Percentiles rank a stretch among this genome's conserved stretches.
phyloP scores from a whole-genome alignment of 2,797 vertebrate species.

The Ctenopoma multispine region DNA sequence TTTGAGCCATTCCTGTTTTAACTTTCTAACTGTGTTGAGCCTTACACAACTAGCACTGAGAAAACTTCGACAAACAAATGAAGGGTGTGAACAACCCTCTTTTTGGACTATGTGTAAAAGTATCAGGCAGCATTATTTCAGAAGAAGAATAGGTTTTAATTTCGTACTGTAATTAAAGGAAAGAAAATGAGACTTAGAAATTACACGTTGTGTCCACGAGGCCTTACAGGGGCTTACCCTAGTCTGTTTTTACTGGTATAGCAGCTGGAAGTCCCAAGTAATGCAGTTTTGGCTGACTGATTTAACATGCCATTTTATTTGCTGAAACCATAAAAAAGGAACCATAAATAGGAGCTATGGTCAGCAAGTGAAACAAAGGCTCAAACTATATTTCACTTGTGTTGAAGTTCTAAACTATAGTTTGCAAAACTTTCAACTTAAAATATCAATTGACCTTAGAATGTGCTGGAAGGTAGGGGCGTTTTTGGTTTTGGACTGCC shows the following conservation, averaged over 20 bases:
- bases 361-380: conserved; percentile 39
- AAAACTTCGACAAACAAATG: not conserved
- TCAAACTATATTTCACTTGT: conserved; percentile 36
- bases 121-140: not conserved
- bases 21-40: not conserved
- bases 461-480: not conserved
- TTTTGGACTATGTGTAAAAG: not conserved
- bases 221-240: conserved; percentile 2
- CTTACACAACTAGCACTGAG: not conserved
- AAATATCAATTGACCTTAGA: conserved; percentile 20
- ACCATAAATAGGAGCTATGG: conserved; percentile 40
- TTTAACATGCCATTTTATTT: conserved; percentile 60
- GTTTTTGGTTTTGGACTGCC: not conserved
- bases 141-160: not conserved
- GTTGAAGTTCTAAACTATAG: conserved; percentile 26
- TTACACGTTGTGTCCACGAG: not conserved
- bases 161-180: not conserved
- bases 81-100: not conserved
- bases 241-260: not conserved
- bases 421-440: conserved; percentile 18
- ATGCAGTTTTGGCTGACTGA: conserved; percentile 44
- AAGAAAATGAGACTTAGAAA: conserved; percentile 3
- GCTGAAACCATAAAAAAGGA: conserved; percentile 49
- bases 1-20: conserved; percentile 7
- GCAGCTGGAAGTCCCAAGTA: conserved; percentile 34